Conservation (phyloP, 2,888 invertebrate species). For the Hypomecis atomaria region DNA sequence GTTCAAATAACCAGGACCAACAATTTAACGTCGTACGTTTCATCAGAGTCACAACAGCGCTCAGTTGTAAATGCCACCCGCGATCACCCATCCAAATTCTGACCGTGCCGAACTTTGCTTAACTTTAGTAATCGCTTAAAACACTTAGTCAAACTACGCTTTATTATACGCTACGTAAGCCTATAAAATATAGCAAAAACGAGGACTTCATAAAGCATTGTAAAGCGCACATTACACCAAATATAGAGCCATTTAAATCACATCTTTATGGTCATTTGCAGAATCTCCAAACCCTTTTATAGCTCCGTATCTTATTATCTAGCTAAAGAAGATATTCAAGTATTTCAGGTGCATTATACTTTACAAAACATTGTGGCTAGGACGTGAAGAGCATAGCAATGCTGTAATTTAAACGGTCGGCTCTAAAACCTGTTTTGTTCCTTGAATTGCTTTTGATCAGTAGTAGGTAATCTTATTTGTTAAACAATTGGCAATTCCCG, state of each 20-base stretch:
- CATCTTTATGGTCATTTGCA: neutral
- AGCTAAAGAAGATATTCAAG: neutral
- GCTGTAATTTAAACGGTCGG: neutral
- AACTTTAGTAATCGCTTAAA: too few relatives aligned
- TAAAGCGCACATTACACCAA: neutral
- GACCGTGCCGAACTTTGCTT: too few relatives aligned
- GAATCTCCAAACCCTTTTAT: neutral
- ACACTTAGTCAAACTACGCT: too few relatives aligned
- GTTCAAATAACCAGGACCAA: too few relatives aligned
- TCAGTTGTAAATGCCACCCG: too few relatives aligned
- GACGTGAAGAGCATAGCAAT: neutral
- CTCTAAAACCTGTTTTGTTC: neutral
- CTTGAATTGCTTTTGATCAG: neutral
- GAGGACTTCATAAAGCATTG: neutral
- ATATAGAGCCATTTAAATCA: neutral
- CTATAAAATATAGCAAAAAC: too few relatives aligned
- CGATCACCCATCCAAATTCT: too few relatives aligned
- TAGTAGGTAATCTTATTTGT: too few relatives aligned
- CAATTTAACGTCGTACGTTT: too few relatives aligned
- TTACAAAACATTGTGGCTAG: conserved; percentile 1
- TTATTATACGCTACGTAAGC: too few relatives aligned
- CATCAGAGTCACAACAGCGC: too few relatives aligned
- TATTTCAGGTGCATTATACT: conserved; percentile 4
- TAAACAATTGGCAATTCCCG: too few relatives aligned
- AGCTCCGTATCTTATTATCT: neutral